Conservation (phyloP, 2,888 invertebrate species). For the Chalcis sispes region DNA sequence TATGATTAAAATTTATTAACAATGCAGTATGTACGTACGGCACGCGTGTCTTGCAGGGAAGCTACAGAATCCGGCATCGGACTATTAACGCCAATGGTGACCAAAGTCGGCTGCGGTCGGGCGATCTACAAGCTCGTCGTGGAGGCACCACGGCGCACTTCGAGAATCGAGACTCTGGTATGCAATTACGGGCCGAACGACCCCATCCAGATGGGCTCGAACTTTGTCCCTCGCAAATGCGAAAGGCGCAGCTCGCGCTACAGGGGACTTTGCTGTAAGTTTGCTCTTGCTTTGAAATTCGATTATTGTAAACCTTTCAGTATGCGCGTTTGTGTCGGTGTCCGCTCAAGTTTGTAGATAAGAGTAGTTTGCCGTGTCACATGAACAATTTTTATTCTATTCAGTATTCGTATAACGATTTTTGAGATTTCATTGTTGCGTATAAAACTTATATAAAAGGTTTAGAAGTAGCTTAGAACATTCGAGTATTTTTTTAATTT, state of each 20-base stretch:
- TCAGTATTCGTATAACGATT: too few species aligned
- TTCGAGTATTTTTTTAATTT: too few species aligned
- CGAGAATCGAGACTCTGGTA: slow-evolving; percentile 69
- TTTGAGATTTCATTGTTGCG: too few species aligned
- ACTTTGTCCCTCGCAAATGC: slow-evolving; percentile 60
- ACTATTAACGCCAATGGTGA: slow-evolving; percentile 41
- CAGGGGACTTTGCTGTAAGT: slow-evolving; percentile 64
- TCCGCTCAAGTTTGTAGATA: too few species aligned
- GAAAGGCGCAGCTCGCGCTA: slow-evolving; percentile 63
- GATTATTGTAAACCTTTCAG: background rate
- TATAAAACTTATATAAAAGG: too few species aligned
- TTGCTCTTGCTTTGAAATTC: too few species aligned
- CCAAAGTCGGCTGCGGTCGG: slow-evolving; percentile 67
- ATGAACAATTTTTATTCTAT: too few species aligned
- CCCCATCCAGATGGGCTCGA: slow-evolving; percentile 61
- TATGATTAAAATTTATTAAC: slow-evolving; percentile 19
- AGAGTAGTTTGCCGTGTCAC: too few species aligned
- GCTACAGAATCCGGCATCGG: background rate
- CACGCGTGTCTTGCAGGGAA: too few species aligned
- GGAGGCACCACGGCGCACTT: slow-evolving; percentile 55
- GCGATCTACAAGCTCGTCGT: slow-evolving; percentile 65
- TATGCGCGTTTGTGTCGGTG: too few species aligned
- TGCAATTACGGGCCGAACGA: slow-evolving; percentile 73
- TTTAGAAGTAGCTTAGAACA: too few species aligned
- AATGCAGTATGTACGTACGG: too few species aligned